A percentile compares a stretch with the other conserved stretches of the same genome.
Conservation (phyloP, 1,140 invertebrate species). For the Pantala flavescens region DNA sequence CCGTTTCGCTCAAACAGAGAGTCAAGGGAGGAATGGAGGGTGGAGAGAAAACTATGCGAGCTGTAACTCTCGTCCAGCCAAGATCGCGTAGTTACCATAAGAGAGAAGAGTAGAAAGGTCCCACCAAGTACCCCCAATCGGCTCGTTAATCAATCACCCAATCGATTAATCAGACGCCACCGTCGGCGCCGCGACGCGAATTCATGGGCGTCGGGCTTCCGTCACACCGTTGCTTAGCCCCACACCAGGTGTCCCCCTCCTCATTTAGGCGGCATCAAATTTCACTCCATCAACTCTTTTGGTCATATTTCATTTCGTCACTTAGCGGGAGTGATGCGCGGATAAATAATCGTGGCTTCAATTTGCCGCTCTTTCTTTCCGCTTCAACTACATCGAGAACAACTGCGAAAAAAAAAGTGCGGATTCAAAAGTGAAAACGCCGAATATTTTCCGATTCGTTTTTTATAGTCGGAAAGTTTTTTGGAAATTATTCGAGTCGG, state of each 20-base stretch:
- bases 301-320: constrained; percentile 5
- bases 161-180: constrained; percentile 3
- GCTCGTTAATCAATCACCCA: background rate
- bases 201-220: constrained; percentile 6
- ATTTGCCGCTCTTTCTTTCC: background rate
- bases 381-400: background rate
- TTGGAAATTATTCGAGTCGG: background rate
- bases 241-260: background rate
- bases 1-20: too few species aligned
- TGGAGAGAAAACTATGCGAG: too few species aligned
- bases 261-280: constrained; percentile 3
- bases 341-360: constrained; percentile 3
- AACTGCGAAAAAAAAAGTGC: background rate
- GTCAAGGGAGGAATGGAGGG: too few species aligned
- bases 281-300: background rate
- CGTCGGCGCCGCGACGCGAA: background rate
- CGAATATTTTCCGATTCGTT: background rate
- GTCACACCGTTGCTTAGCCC: constrained; percentile 2
- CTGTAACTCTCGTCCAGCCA: too few species aligned
- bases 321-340: background rate
- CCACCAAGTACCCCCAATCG: background rate
- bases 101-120: background rate
- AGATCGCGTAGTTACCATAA: too few species aligned
- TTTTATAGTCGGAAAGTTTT: background rate
- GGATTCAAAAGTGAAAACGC: background rate